A percentile compares a stretch with the other conserved stretches of the same genome.
Conservation (phyloP, 2,113 vertebrate genomes). For the Xiphophorus hellerii region DNA sequence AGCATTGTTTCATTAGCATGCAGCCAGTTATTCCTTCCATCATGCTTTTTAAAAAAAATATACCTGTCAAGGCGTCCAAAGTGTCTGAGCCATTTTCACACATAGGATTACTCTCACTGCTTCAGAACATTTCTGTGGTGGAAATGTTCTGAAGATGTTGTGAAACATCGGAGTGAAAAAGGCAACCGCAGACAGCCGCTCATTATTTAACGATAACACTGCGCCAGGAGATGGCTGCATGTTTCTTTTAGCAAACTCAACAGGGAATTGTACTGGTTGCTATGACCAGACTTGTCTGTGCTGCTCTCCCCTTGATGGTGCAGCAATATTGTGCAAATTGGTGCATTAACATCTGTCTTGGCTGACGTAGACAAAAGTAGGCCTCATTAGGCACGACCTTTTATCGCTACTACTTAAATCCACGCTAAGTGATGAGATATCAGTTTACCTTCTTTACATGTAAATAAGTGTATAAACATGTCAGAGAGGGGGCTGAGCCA, state of each 20-base stretch:
- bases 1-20: conserved; percentile 18
- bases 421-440: too few relatives aligned
- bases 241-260: neutral
- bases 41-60: neutral
- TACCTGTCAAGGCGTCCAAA: conserved; percentile 7
- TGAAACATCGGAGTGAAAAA: conserved; percentile 6
- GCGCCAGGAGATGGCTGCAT: neutral
- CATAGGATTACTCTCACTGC: conserved; percentile 21
- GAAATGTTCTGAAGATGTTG: neutral
- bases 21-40: neutral
- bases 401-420: too few relatives aligned
- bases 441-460: too few relatives aligned
- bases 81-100: conserved; percentile 35
- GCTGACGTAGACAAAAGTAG: too few relatives aligned
- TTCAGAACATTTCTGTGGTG: neutral
- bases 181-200: neutral
- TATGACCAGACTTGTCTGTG: neutral
- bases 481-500: too few relatives aligned
- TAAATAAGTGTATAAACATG: too few relatives aligned
- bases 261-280: neutral
- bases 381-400: too few relatives aligned
- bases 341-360: neutral
- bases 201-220: conserved; percentile 29
- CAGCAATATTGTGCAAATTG: neutral
- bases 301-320: neutral